Evolutionary conservation across 1,140 invertebrate species (phyloP), one percentile per base, ranked within the genome.

Genomic region (Wiebesia pumilae): DNA sequence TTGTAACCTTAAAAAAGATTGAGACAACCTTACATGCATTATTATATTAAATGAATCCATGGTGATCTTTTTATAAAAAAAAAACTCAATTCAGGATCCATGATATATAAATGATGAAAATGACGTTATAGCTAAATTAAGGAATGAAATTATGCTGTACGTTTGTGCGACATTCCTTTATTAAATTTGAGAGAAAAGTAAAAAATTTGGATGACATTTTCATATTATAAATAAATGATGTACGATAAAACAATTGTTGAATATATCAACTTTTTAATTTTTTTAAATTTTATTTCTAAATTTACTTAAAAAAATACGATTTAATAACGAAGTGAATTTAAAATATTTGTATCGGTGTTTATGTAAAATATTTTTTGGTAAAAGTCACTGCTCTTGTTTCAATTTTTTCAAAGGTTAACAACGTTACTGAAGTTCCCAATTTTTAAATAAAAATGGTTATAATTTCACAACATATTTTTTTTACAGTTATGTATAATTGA

Each of bases 151-250:
- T 65, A 73, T 85, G 43, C 54, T 40, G 24, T 77, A 65, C 62
- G 51, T 43, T 33, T 33, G 47, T 84, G 38, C 86, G 35, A 75
- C n/a, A 35, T 83, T 87, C 83, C 40, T 30, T 86, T 77, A 67
- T 47, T 27, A 77, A 40, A 83, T 81, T 79, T 69, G 40, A 80
- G 51, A 73, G 27, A 65, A 75, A 71, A 75, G 81, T 79, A 65
- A 40, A 79, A 83, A 89, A 89, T 88, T 89, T 89, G 67, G 73
- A 82, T 84, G 78, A 88, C 75, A 84, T 89, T 89, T 88, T 88
- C 81, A 86, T 88, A 89, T 86, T 89, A 73, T 86, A 62, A 88
- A 89, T 89, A 88, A 89, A 89, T 77, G 69, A 86, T 88, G 87
- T 88, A 89, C 54, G 65, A 81, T 77, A 79, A 69, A 85, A 73